phyloP scores from a whole-genome alignment of 2,888 invertebrate species.

The Eilema caniola region DNA sequence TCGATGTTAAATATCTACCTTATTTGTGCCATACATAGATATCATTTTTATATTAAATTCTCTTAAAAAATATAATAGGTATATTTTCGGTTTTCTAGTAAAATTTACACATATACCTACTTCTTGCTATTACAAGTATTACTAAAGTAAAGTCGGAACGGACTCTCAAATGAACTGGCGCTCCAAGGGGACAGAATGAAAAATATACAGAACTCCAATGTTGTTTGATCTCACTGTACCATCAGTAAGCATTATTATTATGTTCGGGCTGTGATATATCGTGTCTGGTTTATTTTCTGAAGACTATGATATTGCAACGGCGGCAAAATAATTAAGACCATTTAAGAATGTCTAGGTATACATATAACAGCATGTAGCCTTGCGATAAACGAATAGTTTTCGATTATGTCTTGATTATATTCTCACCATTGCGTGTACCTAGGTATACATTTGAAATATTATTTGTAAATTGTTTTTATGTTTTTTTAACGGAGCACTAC shows the following conservation, averaged over 20 bases:
- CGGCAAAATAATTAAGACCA: conserved; percentile 34
- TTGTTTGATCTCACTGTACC: conserved; percentile 69
- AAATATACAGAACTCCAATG: conserved; percentile 64
- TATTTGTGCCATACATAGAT: conserved; percentile 44
- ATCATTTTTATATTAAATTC: conserved; percentile 27
- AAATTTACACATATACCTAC: conserved; percentile 6
- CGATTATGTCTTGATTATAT: conserved; percentile 25
- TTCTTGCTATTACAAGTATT: neutral
- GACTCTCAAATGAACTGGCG: conserved; percentile 18
- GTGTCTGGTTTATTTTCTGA: conserved; percentile 55
- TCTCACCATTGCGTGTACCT: conserved; percentile 28
- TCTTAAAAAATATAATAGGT: conserved; percentile 9
- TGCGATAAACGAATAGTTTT: neutral
- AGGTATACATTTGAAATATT: conserved; percentile 29
- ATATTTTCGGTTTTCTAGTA: neutral
- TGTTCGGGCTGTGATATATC: conserved; percentile 73
- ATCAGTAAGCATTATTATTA: conserved; percentile 63
- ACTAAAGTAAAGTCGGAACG: neutral
- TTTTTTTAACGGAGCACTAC: conserved; percentile 35
- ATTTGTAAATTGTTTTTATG: conserved; percentile 45
- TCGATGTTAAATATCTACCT: conserved; percentile 37
- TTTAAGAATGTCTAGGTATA: neutral
- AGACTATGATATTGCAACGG: conserved; percentile 33
- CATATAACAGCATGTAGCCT: neutral
- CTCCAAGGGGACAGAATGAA: conserved; percentile 49